Evolutionary conservation across 2,113 vertebrate genomes (phyloP).

Genomic region (Pollachius pollachius): DNA sequence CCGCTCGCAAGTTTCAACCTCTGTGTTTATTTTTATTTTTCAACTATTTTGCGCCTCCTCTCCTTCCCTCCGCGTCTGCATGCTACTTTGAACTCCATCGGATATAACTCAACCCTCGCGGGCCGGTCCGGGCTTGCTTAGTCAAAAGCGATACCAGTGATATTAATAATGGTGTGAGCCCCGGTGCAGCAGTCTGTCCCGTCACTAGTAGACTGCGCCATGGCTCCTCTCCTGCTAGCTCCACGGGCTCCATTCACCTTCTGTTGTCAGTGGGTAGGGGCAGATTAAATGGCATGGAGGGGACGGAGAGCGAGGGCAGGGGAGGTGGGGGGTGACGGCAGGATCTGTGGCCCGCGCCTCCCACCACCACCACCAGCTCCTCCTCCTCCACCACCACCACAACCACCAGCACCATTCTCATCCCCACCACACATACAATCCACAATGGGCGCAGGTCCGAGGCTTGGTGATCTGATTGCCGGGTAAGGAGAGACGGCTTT

Average conservation of each 20-base stretch:
- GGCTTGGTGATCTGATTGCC: slow-evolving; percentile 31
- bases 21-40: slow-evolving; percentile 23
- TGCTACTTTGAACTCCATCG: slow-evolving; percentile 22
- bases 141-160: no score
- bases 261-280: slow-evolving; percentile 62
- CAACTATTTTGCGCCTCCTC: slow-evolving; percentile 12
- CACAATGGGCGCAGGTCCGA: slow-evolving; percentile 30
- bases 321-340: slow-evolving; percentile 15
- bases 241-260: slow-evolving; percentile 68
- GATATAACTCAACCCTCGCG: no score
- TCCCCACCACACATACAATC: background rate
- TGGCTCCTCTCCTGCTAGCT: slow-evolving; percentile 50
- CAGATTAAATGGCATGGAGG: slow-evolving; percentile 68
- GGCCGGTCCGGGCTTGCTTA: no score
- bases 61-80: slow-evolving; percentile 34
- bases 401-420: no score
- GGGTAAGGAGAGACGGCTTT: slow-evolving; percentile 23
- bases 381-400: slow-evolving; percentile 9
- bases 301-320: background rate
- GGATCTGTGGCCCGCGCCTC: slow-evolving; percentile 38
- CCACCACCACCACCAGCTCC: background rate
- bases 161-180: no score
- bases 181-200: slow-evolving; percentile 32
- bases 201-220: slow-evolving; percentile 29
- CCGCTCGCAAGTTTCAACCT: no score